phyloP scores from a whole-genome alignment of 2,113 vertebrate genomes.

The Typhlomys cinereus region DNA sequence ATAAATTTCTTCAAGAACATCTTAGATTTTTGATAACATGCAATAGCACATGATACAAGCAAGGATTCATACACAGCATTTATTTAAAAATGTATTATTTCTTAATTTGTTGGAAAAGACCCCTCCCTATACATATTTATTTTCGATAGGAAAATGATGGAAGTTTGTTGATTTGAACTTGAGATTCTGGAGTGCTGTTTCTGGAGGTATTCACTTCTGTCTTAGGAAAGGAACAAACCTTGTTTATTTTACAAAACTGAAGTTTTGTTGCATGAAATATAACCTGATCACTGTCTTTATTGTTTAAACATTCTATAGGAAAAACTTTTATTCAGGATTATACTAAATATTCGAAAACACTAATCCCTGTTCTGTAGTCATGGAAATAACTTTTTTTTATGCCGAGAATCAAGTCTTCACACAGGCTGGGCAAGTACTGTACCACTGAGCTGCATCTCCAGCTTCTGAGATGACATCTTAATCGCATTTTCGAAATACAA shows the following conservation, averaged over 20 bases:
- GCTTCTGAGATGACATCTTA: slow-evolving; percentile 42
- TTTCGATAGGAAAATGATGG: slow-evolving; percentile 20
- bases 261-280: slow-evolving; percentile 36
- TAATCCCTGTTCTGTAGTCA: slow-evolving; percentile 41
- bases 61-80: not conserved
- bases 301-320: slow-evolving; percentile 48
- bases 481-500: slow-evolving; percentile 47
- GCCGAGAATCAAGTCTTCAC: not conserved
- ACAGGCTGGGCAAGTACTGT: not conserved
- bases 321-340: slow-evolving; percentile 23
- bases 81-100: not conserved
- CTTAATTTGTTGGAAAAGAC: not conserved
- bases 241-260: slow-evolving; percentile 56
- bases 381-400: slow-evolving; percentile 38
- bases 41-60: not conserved
- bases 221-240: slow-evolving; percentile 28
- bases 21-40: not conserved
- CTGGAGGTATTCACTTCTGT: not conserved
- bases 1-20: not conserved
- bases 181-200: not conserved
- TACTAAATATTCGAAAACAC: slow-evolving; percentile 44
- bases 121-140: not conserved
- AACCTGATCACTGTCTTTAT: slow-evolving; percentile 30
- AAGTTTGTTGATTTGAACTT: slow-evolving; percentile 31
- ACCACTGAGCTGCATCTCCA: not conserved